Evolutionary conservation across 2,113 vertebrate species (phyloP), one percentile per base, ranked within the genome.

Genomic region (Brachyhypopomus gauderio): DNA sequence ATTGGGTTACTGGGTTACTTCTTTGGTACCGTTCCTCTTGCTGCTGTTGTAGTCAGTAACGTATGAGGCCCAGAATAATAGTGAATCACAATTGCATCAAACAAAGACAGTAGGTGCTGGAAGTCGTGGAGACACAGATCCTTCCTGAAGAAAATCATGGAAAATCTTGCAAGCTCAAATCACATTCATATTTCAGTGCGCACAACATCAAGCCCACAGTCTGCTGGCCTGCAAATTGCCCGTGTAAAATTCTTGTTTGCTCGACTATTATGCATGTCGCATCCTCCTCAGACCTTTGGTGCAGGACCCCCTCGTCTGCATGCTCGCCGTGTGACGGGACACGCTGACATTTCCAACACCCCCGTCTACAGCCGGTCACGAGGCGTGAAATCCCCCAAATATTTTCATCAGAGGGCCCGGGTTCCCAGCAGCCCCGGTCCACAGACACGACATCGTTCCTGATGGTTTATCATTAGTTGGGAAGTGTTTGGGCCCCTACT

Each of bases 391-490:
- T 90, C 87, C 81, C 88, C 88, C 86, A 85, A 91, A 92, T 88
- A 84, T 88, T 89, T 89, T 89, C 89, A 87, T 85, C 89, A 84
- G 83, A 77, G 84, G 87, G 88, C 88, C 88, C 88, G 64, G 81
- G 86, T 85, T 72, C 71, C 48, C 60, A 64, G 75, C 62, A 69
- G 63, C 69, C 70, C n/a, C 25, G 19, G 16, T 83, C 72, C 76
- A 82, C 87, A 89, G 88, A 89, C 91, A 92, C 91, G 91, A 92
- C 89, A 82, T 88, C 82, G 87, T 87, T 89, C 91, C 92, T 93
- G 91, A 93, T 93, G 92, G 92, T 92, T 93, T 94, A 91, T 92
- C 92, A 94, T 94, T 93, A 93, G 92, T 88, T 88, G 87, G 90
- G 89, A 90, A 93, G 90, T 92, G 91, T 91, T 91, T 87, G 91